phyloP scores from a whole-genome alignment of 2,113 vertebrate species.

The Myanophis thanlyinensis region DNA sequence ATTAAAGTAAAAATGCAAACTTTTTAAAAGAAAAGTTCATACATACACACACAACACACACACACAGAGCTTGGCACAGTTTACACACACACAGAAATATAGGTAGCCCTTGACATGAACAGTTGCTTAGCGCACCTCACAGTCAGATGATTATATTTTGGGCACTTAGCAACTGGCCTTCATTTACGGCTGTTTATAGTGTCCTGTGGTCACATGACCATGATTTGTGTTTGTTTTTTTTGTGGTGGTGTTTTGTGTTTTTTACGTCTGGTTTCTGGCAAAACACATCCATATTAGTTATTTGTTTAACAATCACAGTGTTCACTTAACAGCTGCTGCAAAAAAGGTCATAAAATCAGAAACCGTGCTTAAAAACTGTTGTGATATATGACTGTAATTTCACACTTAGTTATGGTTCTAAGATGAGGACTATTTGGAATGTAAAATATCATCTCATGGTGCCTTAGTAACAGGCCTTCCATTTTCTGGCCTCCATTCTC shows the following conservation, averaged over 20 bases:
- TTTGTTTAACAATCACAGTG: not conserved
- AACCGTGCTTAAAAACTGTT: not conserved
- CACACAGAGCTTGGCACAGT: not conserved
- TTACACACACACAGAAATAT: not conserved
- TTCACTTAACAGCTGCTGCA: not conserved
- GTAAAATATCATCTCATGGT: not conserved
- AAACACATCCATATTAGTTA: not conserved
- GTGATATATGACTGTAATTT: not conserved
- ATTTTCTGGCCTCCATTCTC: slow-evolving; percentile 6
- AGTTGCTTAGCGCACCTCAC: no score
- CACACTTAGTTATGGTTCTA: not conserved
- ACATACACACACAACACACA: no score
- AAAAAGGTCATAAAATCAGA: not conserved
- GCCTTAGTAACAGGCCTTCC: not conserved
- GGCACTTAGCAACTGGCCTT: no score
- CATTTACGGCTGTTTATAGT: no score
- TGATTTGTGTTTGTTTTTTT: not conserved
- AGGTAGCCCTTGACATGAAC: no score
- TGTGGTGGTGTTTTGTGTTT: no score
- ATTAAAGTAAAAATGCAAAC: not conserved
- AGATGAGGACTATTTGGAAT: not conserved
- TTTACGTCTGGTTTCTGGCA: not conserved
- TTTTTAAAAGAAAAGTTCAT: not conserved
- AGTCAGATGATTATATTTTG: no score
- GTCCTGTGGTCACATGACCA: no score